Evolutionary conservation across 2,888 invertebrate species (phyloP).

Genomic region (Cecidostiba fungosa): DNA sequence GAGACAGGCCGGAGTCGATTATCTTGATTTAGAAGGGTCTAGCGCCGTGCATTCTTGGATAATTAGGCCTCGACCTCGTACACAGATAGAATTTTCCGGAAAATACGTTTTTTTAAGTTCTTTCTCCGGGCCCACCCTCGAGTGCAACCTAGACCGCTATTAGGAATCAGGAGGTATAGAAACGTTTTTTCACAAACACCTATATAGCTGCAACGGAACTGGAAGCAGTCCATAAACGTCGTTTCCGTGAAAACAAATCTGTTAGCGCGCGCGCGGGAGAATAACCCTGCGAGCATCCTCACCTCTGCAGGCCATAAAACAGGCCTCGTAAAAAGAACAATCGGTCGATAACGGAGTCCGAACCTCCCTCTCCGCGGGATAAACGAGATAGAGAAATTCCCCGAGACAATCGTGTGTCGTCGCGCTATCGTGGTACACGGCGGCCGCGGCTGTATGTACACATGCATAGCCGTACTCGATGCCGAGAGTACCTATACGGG

Average conservation of each 20-base stretch:
- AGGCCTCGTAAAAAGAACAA: slow-evolving; percentile 51
- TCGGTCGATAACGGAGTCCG: slow-evolving; percentile 52
- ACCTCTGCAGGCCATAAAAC: slow-evolving; percentile 51
- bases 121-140: neutral
- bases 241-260: slow-evolving; percentile 60
- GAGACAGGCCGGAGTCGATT: slow-evolving; percentile 60
- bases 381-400: slow-evolving; percentile 54
- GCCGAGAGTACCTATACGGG: neutral
- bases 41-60: slow-evolving; percentile 53
- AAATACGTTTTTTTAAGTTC: slow-evolving; percentile 22
- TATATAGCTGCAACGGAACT: neutral
- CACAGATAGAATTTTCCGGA: slow-evolving; percentile 53
- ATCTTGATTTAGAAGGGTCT: slow-evolving; percentile 63
- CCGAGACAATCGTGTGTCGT: slow-evolving; percentile 14
- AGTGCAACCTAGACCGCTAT: neutral
- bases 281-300: too few relatives aligned
- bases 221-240: slow-evolving; percentile 48
- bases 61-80: slow-evolving; percentile 57
- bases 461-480: neutral
- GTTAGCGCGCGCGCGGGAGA: too few relatives aligned
- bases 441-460: too few relatives aligned
- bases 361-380: slow-evolving; percentile 37
- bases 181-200: neutral
- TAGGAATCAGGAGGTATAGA: neutral
- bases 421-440: too few relatives aligned